Evolutionary conservation across 92 coral and sea anemone genomes (phyloP).

Genomic region (Phymanthus crucifer): DNA sequence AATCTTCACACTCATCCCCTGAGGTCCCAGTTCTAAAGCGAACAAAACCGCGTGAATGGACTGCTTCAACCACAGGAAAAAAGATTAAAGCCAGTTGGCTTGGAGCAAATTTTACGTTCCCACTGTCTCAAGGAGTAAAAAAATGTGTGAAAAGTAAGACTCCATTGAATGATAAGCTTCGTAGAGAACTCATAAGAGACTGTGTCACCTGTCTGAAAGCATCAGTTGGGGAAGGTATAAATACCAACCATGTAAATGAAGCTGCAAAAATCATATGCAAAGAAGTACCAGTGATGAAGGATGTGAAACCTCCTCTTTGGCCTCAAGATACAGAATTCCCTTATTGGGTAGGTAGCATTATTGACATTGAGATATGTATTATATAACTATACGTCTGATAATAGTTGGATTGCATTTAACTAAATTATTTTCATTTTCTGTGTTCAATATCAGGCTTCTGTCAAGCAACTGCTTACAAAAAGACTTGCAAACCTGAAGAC

Average conservation of each 20-base stretch:
- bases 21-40: too few species aligned
- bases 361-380: too few species aligned
- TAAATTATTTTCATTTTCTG: background rate
- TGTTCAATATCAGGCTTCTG: background rate
- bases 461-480: background rate
- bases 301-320: slow-evolving; percentile 7
- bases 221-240: slow-evolving; percentile 25
- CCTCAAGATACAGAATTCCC: background rate
- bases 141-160: slow-evolving; percentile 28
- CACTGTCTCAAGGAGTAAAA: background rate
- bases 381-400: background rate
- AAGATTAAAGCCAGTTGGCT: too few species aligned
- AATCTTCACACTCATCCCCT: too few species aligned
- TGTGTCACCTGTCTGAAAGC: slow-evolving; percentile 49
- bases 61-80: too few species aligned
- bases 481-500: background rate
- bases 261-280: slow-evolving; percentile 1
- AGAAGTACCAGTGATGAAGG: slow-evolving; percentile 11
- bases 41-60: too few species aligned
- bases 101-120: background rate
- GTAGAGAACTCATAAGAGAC: slow-evolving; percentile 27
- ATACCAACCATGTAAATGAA: slow-evolving; percentile 15
- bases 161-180: slow-evolving; percentile 2
- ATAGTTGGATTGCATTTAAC: background rate
- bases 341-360: too few species aligned